A percentile compares a stretch with the other conserved stretches of the same genome.
Conservation (phyloP, 2,113 vertebrate genomes). For the Calonectris borealis region DNA sequence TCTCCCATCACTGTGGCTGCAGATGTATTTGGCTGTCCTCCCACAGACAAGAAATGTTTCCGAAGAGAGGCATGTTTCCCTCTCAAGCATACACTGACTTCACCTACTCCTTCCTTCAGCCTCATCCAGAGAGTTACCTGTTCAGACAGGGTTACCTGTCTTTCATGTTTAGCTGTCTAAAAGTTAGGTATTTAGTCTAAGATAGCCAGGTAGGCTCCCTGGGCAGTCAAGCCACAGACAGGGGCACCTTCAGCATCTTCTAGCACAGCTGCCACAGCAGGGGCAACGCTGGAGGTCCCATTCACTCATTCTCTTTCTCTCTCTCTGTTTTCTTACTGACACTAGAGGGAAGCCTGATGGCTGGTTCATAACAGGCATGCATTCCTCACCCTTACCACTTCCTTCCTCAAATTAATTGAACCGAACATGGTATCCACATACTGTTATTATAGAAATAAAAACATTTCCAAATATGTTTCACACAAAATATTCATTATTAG, state of each 20-base stretch:
- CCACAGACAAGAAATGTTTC: not conserved
- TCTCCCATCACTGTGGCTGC: not conserved
- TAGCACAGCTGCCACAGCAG: not conserved
- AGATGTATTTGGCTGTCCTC: not conserved
- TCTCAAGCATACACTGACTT: not conserved
- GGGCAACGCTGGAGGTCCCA: not conserved
- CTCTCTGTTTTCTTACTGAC: not conserved
- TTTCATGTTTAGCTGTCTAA: not conserved
- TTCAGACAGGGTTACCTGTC: not conserved
- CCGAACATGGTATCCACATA: not conserved
- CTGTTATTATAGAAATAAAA: not conserved
- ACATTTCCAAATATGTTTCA: not conserved
- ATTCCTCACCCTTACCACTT: not conserved
- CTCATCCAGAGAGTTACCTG: not conserved
- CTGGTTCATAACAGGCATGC: not conserved
- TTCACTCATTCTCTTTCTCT: not conserved
- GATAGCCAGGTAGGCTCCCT: not conserved
- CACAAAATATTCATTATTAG: not conserved
- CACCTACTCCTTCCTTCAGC: not conserved
- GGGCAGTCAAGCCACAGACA: not conserved
- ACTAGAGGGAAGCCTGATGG: not conserved
- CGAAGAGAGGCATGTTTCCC: fast-evolving
- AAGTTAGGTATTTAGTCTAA: not conserved
- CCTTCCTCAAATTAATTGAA: not conserved
- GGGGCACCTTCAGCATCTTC: not conserved